Evolutionary conservation across 1,140 invertebrate genomes (phyloP).

Genomic region (Danaus plexippus): DNA sequence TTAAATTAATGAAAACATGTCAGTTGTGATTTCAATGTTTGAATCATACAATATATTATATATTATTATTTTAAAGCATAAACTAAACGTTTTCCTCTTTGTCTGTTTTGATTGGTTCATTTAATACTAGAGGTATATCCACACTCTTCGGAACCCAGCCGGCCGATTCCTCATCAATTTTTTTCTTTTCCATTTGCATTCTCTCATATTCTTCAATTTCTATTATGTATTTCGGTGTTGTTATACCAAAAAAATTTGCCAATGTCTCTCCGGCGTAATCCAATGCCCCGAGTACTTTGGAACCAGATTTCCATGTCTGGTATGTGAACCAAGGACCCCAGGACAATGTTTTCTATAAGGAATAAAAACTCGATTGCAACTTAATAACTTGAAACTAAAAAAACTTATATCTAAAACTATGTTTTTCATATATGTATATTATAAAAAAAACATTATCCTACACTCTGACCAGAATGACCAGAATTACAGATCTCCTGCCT

Average conservation of each 20-base stretch:
- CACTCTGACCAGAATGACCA: too few relatives aligned
- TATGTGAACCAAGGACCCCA: constrained; percentile 84
- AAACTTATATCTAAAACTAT: too few relatives aligned
- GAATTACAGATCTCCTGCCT: too few relatives aligned
- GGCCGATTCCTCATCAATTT: constrained; percentile 68
- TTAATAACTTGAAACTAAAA: too few relatives aligned
- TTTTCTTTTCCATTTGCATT: constrained; percentile 71
- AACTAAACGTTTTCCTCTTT: too few relatives aligned
- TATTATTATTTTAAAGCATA: too few relatives aligned
- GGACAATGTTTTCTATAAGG: constrained; percentile 73
- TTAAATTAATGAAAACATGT: too few relatives aligned
- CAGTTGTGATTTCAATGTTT: too few relatives aligned
- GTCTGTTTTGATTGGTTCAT: constrained; percentile 38
- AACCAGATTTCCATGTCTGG: constrained; percentile 76
- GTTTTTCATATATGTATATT: too few relatives aligned
- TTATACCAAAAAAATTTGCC: constrained; percentile 91
- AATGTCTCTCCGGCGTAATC: constrained; percentile 89
- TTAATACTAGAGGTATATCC: constrained; percentile 56
- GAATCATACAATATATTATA: too few relatives aligned
- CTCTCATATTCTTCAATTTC: constrained; percentile 88
- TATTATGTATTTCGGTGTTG: constrained; percentile 91
- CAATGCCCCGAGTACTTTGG: constrained; percentile 79
- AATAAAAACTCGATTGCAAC: constrained; percentile 3
- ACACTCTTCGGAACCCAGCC: constrained; percentile 65
- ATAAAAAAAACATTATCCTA: too few relatives aligned